phyloP scores from a whole-genome alignment of 1,140 invertebrate species.

The Plectus sambesii region DNA sequence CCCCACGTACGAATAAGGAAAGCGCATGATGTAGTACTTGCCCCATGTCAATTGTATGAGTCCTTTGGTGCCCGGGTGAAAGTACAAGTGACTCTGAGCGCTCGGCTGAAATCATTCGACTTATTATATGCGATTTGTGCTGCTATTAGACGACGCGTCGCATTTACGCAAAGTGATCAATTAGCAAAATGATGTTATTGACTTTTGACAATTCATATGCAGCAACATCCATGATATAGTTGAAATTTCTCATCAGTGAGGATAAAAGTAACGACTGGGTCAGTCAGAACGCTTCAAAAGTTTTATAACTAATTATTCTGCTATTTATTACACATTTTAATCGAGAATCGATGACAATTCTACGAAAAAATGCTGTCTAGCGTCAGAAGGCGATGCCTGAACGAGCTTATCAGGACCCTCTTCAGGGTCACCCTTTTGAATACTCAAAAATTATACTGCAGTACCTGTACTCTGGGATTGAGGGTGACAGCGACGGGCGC shows the following conservation, averaged over 20 bases:
- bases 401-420: no score
- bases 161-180: no score
- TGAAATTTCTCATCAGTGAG: no score
- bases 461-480: constrained; percentile 29
- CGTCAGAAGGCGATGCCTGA: no score
- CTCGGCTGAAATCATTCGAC: constrained; percentile 18
- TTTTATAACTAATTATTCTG: no score
- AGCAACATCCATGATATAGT: no score
- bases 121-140: constrained; percentile 10
- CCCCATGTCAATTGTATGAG: constrained; percentile 29
- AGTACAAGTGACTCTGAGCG: constrained; percentile 28
- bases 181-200: no score
- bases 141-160: no score
- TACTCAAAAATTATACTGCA: no score
- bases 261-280: no score
- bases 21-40: constrained; percentile 39
- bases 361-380: no score
- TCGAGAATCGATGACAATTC: constrained; percentile 9
- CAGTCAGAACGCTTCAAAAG: constrained; percentile 7
- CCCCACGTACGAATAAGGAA: constrained; percentile 29
- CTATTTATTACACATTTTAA: constrained; percentile 7
- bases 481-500: constrained; percentile 67
- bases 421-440: no score
- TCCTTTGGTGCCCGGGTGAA: constrained; percentile 24
- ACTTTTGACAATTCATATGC: constrained; percentile 4